Evolutionary conservation across 2,888 invertebrate species (phyloP).

Genomic region (Pachliopta kotzebuea): DNA sequence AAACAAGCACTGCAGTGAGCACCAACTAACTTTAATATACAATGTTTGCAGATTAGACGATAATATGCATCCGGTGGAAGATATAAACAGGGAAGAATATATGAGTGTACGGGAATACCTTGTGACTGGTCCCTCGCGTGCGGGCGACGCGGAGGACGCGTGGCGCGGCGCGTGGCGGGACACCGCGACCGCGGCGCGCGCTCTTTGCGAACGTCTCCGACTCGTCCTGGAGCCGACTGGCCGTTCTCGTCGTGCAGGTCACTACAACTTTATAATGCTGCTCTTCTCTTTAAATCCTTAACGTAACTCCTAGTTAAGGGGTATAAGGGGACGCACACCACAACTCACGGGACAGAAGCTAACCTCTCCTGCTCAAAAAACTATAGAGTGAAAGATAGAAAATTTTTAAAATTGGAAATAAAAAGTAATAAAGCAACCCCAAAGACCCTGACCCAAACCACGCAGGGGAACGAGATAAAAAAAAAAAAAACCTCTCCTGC

Average conservation of each 20-base stretch:
- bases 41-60: neutral
- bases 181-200: conserved; percentile 65
- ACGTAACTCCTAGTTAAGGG: too few relatives aligned
- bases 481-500: too few relatives aligned
- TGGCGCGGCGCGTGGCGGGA: conserved; percentile 83
- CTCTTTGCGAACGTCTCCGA: conserved; percentile 94
- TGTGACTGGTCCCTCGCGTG: conserved; percentile 39
- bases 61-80: conserved; percentile 42
- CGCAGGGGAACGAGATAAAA: too few relatives aligned
- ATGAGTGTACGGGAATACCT: conserved; percentile 57
- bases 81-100: conserved; percentile 58
- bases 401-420: too few relatives aligned
- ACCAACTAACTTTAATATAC: neutral
- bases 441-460: too few relatives aligned
- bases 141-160: conserved; percentile 64
- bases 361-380: too few relatives aligned
- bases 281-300: too few relatives aligned
- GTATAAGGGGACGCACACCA: too few relatives aligned
- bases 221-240: conserved; percentile 97
- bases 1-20: neutral
- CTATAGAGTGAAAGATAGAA: too few relatives aligned
- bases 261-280: conserved; percentile 28
- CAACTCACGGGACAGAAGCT: too few relatives aligned
- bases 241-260: conserved; percentile 88
- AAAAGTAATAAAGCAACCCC: too few relatives aligned